Base-by-base conservation (phyloP, 2,113 vertebrate genomes). In the Recurvirostra avosetta region DNA sequence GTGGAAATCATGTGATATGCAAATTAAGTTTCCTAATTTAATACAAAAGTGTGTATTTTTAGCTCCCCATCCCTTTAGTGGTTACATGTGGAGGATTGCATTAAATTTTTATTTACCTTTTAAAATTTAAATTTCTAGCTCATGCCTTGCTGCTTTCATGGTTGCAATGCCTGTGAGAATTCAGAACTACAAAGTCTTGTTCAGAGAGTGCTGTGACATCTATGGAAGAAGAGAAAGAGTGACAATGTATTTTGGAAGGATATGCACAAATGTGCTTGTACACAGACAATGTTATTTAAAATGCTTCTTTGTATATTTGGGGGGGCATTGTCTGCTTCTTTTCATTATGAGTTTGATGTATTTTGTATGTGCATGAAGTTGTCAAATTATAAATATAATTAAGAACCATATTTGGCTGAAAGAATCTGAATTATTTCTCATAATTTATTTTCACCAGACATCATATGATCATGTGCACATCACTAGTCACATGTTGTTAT, bases 281-380 rank as follows among this genome's bases (percentile, higher is more conserved):
- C 50, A 61, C 88, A 87, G 76, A 91, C 71, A 92, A 88, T 29
- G 70, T 94, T 97, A 96, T 97, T 97, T 97, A 97, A 98, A 82
- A 89, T 95, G 71, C 49, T 96, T 96, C 81, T 93, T 91, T 94
- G 90, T 96, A 91, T 95, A 95, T 91, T 92, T 93, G 55, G 75
- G 76, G 76, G 71, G 63, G 67, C 71, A 80, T 84, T 94, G 79
- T 92, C 61, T 90, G 95, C 88, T 95, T 91, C 55, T 96, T 97
- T 94, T 96, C 67, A 45, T 97, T 96, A 87, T 92, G 66, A 91
- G 67, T 85, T 92, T 72, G 89, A 66, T 97, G 95, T 96, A 94
- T 97, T 96, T 94, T 87, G 86, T 96, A 97, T 95, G 94, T 97
- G 96, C 96, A 97, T 97, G 95, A 92, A 96, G 36, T 96, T 58